These are phyloP conservation scores for human (Homo sapiens) DNA, from an alignment of 2,113 vertebrate genomes.

Conservation along the genomic window GRCh38 chr18:10783501-10784000, in stretches of 20 bases:
- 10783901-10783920: background rate
- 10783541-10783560: background rate
- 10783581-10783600: accelerated
- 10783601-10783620: background rate
- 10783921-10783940: background rate
- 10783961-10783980: background rate
- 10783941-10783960: background rate
- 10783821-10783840: background rate
- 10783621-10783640: background rate
- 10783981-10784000: background rate
- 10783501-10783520: background rate
- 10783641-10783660: background rate
- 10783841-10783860: background rate
- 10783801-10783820: background rate
- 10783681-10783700: too few relatives aligned
- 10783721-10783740: background rate
- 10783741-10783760: background rate
- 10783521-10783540: background rate
- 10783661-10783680: background rate
- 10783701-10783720: background rate
- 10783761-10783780: background rate
- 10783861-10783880: background rate
- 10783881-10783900: background rate
- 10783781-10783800: background rate
- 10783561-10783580: background rate